Percentiles rank a stretch among this genome's conserved stretches.
Conservation (phyloP, 1,140 invertebrate species). For the Mercenaria mercenaria region DNA sequence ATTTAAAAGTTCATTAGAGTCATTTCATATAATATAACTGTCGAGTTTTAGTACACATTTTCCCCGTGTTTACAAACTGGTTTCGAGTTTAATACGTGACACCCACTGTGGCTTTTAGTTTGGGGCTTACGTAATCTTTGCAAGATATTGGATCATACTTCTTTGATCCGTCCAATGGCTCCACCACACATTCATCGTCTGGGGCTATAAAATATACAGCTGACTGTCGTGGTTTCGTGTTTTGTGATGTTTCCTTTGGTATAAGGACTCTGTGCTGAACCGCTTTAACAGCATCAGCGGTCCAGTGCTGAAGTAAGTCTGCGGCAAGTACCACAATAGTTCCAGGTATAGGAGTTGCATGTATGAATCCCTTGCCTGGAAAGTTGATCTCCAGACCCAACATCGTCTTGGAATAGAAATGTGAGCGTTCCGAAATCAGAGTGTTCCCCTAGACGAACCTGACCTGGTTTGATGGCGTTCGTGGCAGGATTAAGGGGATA, state of each 20-base stretch:
- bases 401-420: conserved; percentile 89
- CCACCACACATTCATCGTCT: conserved; percentile 88
- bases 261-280: conserved; percentile 90
- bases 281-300: conserved; percentile 59
- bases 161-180: conserved; percentile 86
- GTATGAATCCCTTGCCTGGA: conserved; percentile 57
- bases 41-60: no score
- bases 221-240: conserved; percentile 89
- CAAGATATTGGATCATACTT: conserved; percentile 76
- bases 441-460: conserved; percentile 90
- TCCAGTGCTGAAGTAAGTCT: conserved; percentile 69
- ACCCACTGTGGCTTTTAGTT: neutral
- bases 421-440: conserved; percentile 93
- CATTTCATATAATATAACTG: no score
- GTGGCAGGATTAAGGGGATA: conserved; percentile 10
- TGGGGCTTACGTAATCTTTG: conserved; percentile 73
- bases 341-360: conserved; percentile 50
- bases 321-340: conserved; percentile 67
- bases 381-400: conserved; percentile 84
- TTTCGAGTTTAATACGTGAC: no score
- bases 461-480: conserved; percentile 74
- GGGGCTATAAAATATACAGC: conserved; percentile 93
- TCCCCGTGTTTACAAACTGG: no score
- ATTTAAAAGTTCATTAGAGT: no score
- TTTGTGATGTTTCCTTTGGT: conserved; percentile 88